Base-by-base conservation (phyloP, 2,888 invertebrate species). In the Agrochola circellaris region DNA sequence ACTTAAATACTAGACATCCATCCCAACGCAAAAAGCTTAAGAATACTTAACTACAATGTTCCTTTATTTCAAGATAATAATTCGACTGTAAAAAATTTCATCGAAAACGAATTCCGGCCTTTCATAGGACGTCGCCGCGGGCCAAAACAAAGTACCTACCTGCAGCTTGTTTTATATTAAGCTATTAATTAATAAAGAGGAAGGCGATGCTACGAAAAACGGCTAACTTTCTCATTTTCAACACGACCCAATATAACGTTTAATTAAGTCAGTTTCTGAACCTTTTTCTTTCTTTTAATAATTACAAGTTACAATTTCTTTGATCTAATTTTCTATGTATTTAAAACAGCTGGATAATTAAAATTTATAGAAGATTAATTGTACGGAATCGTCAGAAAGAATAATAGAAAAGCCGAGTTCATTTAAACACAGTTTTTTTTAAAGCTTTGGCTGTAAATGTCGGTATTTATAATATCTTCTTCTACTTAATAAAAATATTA, bases 281-380 rank as follows among this genome's bases (percentile, higher is more conserved):
- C 82, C 86, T 90, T 89, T 87, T 82, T 17, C 86, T 86, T 86
- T 86, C 79, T 88, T 88, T 87, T 89, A 88, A 92, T 90, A 92
- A 92, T 92, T 92, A 92, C 89, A 90, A 90, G 89, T 90, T 91
- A 89, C 80, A 78, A 88, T 82, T 89, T 89, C 92, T 92, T 92
- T 92, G 90, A 92, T 92, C 90, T 89, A 88, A 90, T 91, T 90
- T 90, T 88, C 86, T 86, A 87, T 88, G 89, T 90, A 90, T 89
- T 86, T 89, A 87, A 86, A 88, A 88, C 83, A 85, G 78, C 79
- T 86, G 83, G 60, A 51, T 77, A 64, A 87, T 87, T 83, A 81
- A 76, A 85, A 85, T 77, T 85, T 79, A 75, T 72, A 58, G 26
- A 68, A 60, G 48, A 79, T 67, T 74, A 83, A 84, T 76, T 76